phyloP scores from a whole-genome alignment of 2,113 vertebrate species.

The Eretmodus cyanostictus region DNA sequence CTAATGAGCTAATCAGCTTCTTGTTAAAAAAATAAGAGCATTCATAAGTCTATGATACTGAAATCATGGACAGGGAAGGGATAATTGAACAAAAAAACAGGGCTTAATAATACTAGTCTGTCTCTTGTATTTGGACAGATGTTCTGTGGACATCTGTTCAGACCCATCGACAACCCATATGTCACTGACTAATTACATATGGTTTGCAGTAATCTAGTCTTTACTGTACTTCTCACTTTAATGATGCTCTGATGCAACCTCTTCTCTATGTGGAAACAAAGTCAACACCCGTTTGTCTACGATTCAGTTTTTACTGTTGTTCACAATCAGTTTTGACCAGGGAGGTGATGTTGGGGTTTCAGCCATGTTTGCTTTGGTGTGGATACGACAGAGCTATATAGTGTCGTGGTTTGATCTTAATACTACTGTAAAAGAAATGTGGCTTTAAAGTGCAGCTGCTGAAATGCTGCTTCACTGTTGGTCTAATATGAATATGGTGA shows the following conservation, averaged over 20 bases:
- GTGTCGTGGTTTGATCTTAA: not conserved
- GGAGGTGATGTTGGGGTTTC: not conserved
- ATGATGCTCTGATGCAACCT: not conserved
- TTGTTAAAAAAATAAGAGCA: not conserved
- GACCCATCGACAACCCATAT: not conserved
- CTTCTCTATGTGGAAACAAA: not conserved
- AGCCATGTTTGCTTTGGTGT: not conserved
- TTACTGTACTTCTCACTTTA: not conserved
- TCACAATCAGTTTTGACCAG: too few relatives aligned
- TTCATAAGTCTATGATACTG: not conserved
- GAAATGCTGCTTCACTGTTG: not conserved
- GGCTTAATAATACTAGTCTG: not conserved
- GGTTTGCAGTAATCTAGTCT: not conserved
- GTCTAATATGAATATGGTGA: not conserved
- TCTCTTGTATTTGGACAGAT: not conserved
- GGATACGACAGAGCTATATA: not conserved
- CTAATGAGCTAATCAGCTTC: not conserved
- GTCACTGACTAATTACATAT: not conserved
- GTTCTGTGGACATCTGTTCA: not conserved
- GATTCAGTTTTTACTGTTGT: not conserved
- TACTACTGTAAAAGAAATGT: not conserved
- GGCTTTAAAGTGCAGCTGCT: not conserved
- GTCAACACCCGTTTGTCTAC: not conserved
- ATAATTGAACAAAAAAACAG: not conserved
- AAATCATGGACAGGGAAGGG: not conserved